A percentile compares a stretch with the other conserved stretches of the same genome.
Evolutionary conservation across 2,888 invertebrate species (phyloP).

Genomic region (Bugulina stolonifera): DNA sequence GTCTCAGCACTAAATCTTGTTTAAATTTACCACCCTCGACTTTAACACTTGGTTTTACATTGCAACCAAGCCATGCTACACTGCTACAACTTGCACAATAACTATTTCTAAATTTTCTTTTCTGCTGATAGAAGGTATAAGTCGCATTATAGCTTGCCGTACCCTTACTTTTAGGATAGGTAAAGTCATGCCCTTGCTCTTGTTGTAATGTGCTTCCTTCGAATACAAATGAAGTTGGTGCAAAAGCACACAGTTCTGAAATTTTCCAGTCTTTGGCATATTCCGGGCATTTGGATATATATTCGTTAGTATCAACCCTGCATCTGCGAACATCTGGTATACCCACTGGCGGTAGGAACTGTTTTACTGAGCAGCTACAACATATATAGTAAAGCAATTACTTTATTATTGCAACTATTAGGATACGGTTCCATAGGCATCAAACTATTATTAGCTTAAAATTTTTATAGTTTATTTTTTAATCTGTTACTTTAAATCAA

Average conservation of each 20-base stretch:
- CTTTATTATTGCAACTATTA: too few species aligned
- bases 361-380: constrained; percentile 2
- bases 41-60: neutral
- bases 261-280: neutral
- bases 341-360: neutral
- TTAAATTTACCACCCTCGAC: too few species aligned
- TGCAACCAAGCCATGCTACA: constrained; percentile 2
- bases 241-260: neutral
- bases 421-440: too few species aligned
- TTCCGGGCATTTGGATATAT: neutral
- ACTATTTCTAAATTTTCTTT: neutral
- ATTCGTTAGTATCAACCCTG: neutral
- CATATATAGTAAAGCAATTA: too few species aligned
- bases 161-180: too few species aligned
- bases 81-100: neutral
- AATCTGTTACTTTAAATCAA: too few species aligned
- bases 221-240: neutral
- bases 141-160: neutral
- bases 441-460: too few species aligned
- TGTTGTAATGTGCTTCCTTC: neutral
- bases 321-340: neutral
- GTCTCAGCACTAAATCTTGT: too few species aligned
- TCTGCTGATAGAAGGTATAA: neutral
- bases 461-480: too few species aligned
- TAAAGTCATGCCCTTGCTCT: too few species aligned